Evolutionary conservation across 2,113 vertebrate species (phyloP), one percentile per base, ranked within the genome.

Genomic region (Urocolius indicus): DNA sequence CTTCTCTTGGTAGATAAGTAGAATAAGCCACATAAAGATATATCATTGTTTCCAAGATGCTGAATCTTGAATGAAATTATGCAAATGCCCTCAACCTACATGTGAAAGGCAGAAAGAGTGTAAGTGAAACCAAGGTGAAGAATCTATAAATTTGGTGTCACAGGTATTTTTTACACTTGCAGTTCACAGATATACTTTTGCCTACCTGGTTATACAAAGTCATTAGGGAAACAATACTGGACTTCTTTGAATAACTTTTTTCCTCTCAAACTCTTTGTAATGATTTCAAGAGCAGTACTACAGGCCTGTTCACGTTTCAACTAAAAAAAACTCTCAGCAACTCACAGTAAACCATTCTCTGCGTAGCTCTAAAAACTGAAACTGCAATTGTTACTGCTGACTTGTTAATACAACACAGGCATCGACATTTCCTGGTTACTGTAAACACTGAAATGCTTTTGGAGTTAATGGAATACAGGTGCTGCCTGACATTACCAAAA

Each of bases 391-490:
- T 95, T 94, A 71, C 88, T 83, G 62, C 95, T 88, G 93, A 82
- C 94, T 95, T 97, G 92, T 96, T 97, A 97, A 97, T 97, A 90
- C 84, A 97, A 96, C 91, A 90, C 96, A 97, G 95, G 87, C 96
- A 84, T 93, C 7, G 75, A 96, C 96, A 97, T 96, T 97, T 97
- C 95, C 97, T 97, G 96, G 94, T 96, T 96, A 96, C 93, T 96
- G 88, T 96, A 96, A 97, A 97, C 98, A 98, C 97, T 98, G 97
- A 98, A 97, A 98, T 97, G 94, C 98, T 96, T 97, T 97, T 93
- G 94, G 93, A 97, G 94, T 95, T 99, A 98, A 99, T 98, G 94
- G 96, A 97, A 98, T 97, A 98, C 98, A 98, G 98, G 97, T 98
- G 98, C 81, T 93, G 93, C 93, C 95, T 86, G 96, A 90, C 68